Conservation (phyloP, 2,888 invertebrate genomes). For the Parnassius apollo region DNA sequence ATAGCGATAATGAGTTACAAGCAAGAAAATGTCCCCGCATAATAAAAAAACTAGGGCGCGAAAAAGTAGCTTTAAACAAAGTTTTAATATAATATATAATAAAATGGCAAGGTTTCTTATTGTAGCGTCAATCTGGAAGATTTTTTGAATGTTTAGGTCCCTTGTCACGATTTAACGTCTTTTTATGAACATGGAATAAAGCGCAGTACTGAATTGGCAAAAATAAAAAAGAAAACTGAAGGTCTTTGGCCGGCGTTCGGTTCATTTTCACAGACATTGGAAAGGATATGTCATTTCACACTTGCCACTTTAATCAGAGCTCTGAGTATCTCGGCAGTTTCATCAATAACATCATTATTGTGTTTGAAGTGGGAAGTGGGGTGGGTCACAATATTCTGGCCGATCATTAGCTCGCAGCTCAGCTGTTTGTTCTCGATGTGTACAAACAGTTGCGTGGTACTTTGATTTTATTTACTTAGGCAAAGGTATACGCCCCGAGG, state of each 20-base stretch:
- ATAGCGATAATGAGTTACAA: too few relatives aligned
- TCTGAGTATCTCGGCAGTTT: constrained; percentile 5
- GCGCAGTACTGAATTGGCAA: constrained; percentile 27
- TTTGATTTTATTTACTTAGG: constrained; percentile 21
- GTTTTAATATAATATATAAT: too few relatives aligned
- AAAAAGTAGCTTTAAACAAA: too few relatives aligned
- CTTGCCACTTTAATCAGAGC: constrained; percentile 26
- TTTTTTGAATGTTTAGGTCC: constrained; percentile 5
- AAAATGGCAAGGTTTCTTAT: background rate
- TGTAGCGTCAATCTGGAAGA: background rate
- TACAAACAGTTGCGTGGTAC: constrained; percentile 10
- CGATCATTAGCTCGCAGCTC: constrained; percentile 1
- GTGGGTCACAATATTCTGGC: constrained; percentile 23
- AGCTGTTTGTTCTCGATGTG: constrained; percentile 21
- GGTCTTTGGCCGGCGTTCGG: constrained; percentile 44
- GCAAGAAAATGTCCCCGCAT: too few relatives aligned
- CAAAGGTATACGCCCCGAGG: constrained; percentile 13
- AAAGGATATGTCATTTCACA: constrained; percentile 28
- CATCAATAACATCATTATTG: background rate
- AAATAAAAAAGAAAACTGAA: constrained; percentile 39
- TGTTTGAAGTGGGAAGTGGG: constrained; percentile 5
- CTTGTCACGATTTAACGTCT: constrained; percentile 39
- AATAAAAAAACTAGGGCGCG: too few relatives aligned
- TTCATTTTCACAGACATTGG: constrained; percentile 37
- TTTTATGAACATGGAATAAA: constrained; percentile 34